phyloP scores from a whole-genome alignment of 2,113 vertebrate species.

The Pandion haliaetus region DNA sequence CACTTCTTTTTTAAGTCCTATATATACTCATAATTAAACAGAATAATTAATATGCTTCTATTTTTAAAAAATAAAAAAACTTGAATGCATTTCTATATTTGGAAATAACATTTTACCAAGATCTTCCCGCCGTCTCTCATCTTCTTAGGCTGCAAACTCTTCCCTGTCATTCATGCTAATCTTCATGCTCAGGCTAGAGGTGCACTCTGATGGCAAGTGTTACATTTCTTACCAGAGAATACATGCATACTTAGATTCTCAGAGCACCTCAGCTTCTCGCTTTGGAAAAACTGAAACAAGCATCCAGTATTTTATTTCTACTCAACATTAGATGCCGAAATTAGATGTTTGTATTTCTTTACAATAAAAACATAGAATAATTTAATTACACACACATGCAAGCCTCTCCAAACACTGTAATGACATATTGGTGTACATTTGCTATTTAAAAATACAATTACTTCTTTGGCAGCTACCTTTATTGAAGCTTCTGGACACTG shows the following conservation, averaged over 20 bases:
- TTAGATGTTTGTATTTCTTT: not conserved
- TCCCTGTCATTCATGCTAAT: not conserved
- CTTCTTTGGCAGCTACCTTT: conserved; percentile 7
- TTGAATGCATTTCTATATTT: not conserved
- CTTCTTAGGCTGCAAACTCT: not conserved
- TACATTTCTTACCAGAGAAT: not conserved
- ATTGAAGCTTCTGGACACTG: not conserved
- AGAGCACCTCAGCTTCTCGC: not conserved
- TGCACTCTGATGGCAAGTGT: not conserved
- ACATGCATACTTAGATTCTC: not conserved
- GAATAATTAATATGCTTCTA: not conserved
- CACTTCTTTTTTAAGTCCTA: not conserved
- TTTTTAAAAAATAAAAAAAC: not conserved
- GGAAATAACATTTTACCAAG: not conserved
- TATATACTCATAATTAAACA: not conserved
- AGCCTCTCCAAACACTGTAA: not conserved
- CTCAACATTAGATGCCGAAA: not conserved
- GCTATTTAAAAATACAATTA: not conserved
- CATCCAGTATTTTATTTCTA: not conserved
- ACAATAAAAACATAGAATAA: not conserved
- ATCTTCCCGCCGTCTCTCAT: not conserved
- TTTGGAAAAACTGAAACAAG: not conserved
- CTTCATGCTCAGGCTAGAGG: not conserved
- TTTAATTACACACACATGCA: not conserved
- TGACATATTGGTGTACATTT: not conserved